These are phyloP conservation scores for Leptosomus discolor DNA, from an alignment of 2,113 vertebrate species.

Conservation along the genomic window DNA sequence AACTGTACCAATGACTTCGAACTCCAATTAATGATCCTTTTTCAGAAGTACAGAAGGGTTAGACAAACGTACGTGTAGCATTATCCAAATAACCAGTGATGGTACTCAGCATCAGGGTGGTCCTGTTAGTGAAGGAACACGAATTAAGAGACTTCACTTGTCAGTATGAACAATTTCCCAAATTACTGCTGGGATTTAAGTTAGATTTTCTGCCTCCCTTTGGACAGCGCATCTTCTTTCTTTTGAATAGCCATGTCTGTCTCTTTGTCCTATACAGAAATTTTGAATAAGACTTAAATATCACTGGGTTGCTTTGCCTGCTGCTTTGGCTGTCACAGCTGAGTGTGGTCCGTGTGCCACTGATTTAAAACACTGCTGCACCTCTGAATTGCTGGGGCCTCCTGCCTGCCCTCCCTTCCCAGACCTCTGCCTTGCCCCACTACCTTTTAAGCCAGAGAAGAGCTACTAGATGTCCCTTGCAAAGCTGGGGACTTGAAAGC, in stretches of 20 bases:
- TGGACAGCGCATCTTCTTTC: background rate
- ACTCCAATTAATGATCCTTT: background rate
- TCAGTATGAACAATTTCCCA: background rate
- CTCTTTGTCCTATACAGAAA: background rate
- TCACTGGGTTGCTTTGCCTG: background rate
- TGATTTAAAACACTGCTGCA: background rate
- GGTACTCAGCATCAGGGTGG: background rate
- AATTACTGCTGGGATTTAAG: background rate
- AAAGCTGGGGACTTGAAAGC: background rate
- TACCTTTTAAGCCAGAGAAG: background rate
- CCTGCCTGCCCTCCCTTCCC: background rate
- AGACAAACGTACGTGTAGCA: fast-evolving
- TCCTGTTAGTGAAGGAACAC: background rate
- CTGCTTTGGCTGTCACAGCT: background rate
- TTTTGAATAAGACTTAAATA: constrained; percentile 6
- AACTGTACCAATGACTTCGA: background rate
- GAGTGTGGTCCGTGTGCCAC: background rate
- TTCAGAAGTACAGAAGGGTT: background rate
- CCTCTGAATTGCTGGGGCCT: background rate
- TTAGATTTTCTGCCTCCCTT: background rate
- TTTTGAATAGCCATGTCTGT: background rate
- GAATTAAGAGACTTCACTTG: background rate
- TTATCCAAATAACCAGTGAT: background rate
- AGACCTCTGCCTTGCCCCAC: background rate
- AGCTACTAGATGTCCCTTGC: background rate